A percentile compares a stretch with the other conserved stretches of the same genome.
These are phyloP conservation scores for Paramisgurnus dabryanus DNA, from an alignment of 2,113 vertebrate genomes.

Conservation along the genomic window DNA sequence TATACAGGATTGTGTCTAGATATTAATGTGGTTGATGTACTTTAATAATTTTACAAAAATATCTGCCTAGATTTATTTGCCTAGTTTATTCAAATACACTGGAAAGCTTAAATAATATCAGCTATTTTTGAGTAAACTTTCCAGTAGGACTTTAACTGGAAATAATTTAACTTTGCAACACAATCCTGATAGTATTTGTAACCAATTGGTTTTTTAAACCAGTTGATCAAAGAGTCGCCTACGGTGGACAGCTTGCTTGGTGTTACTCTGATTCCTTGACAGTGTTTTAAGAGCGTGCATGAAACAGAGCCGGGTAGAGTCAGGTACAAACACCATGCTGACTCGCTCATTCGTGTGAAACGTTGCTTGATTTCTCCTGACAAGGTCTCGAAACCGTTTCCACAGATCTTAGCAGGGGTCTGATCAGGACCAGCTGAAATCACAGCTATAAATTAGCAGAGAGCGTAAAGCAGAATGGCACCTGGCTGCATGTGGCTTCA, in stretches of 20 bases:
- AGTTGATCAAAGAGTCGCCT: slow-evolving; percentile 12
- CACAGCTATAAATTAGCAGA: slow-evolving; percentile 62
- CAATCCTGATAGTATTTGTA: neutral
- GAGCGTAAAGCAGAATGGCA: slow-evolving; percentile 56
- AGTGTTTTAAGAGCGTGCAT: neutral
- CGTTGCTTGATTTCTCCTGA: slow-evolving; percentile 66
- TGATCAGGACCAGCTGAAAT: slow-evolving; percentile 74
- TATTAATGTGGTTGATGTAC: no score
- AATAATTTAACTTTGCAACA: neutral
- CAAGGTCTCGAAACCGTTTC: slow-evolving; percentile 71
- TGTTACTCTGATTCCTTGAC: neutral
- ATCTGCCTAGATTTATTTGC: no score
- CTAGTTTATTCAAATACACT: no score
- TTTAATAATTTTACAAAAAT: no score
- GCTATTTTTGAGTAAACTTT: neutral
- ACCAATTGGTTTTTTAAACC: slow-evolving; percentile 7
- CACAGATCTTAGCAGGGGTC: slow-evolving; percentile 61
- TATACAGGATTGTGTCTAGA: no score
- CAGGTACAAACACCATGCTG: slow-evolving; percentile 54
- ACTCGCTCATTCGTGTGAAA: slow-evolving; percentile 58
- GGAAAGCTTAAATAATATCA: no score
- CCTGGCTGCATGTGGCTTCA: slow-evolving; percentile 61
- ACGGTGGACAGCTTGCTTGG: neutral
- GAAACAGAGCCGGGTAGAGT: slow-evolving; percentile 4
- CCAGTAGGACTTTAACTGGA: neutral